Conservation (phyloP, 2,797 vertebrate species). For the Enteromius viviparus region DNA sequence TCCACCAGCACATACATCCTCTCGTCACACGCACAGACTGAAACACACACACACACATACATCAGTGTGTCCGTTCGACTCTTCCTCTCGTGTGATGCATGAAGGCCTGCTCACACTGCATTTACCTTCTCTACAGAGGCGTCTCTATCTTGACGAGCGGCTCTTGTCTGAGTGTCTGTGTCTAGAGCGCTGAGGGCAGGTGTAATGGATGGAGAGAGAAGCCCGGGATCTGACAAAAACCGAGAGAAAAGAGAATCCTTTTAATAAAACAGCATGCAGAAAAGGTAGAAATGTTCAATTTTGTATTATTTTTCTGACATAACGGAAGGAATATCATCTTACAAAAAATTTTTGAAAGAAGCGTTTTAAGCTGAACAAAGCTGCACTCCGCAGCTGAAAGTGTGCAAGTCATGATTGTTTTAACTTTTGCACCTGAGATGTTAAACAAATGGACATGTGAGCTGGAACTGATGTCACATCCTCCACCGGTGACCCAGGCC, state of each 20-base stretch:
- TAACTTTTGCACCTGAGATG: constrained; percentile 63
- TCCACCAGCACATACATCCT: constrained; percentile 91
- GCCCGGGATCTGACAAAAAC: constrained; percentile 57
- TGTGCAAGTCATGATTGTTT: no score
- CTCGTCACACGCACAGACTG: constrained; percentile 95
- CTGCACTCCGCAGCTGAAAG: background rate
- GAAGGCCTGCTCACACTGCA: background rate
- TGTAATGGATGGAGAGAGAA: constrained; percentile 79
- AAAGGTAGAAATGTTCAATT: background rate
- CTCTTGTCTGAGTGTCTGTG: constrained; percentile 75
- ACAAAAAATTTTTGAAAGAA: background rate
- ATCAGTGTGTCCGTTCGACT: background rate
- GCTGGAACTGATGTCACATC: constrained; percentile 83
- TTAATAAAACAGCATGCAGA: background rate
- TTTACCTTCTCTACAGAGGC: constrained; percentile 45
- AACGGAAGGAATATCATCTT: background rate
- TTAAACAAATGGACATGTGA: constrained; percentile 87
- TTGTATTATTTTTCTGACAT: background rate
- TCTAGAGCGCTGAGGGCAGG: constrained; percentile 85
- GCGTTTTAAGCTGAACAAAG: background rate
- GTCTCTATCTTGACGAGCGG: constrained; percentile 10
- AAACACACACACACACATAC: background rate
- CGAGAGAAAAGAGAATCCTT: constrained; percentile 59
- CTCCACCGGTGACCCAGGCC: constrained; percentile 91
- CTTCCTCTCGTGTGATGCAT: background rate